Conservation (phyloP, 2,888 invertebrate genomes). For the Lycocerus yunnanus region DNA sequence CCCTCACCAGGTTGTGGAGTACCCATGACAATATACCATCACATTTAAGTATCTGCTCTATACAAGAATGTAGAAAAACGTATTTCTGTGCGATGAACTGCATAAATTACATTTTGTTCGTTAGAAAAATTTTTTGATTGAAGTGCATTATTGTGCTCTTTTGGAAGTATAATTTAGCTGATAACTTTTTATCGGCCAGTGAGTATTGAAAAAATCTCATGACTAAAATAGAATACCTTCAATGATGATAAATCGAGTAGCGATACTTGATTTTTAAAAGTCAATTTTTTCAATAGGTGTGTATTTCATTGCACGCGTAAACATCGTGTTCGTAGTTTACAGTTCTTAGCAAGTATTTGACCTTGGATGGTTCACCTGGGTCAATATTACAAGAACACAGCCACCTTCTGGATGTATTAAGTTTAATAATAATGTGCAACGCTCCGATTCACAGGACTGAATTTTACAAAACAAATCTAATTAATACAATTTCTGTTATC, state of each 20-base stretch:
- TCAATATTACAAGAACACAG: neutral
- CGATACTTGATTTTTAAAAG: neutral
- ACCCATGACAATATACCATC: no score
- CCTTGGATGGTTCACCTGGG: neutral
- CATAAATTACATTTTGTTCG: neutral
- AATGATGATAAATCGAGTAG: neutral
- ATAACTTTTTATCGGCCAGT: neutral
- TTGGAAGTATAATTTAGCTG: neutral
- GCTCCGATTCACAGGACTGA: neutral
- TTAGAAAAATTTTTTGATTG: neutral
- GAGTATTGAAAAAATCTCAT: neutral
- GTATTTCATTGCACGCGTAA: neutral
- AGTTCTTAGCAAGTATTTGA: neutral
- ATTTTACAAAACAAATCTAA: neutral
- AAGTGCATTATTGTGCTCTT: neutral
- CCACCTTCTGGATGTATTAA: neutral
- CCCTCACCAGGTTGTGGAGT: no score
- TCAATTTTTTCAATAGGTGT: neutral
- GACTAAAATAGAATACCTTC: neutral
- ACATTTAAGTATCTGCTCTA: no score
- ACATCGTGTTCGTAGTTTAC: neutral
- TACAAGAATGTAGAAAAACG: no score
- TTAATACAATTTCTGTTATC: neutral
- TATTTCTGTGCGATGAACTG: no score
- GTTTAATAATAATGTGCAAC: neutral